phyloP scores from a whole-genome alignment of 2,113 vertebrate genomes.

The Silurus meridionalis region DNA sequence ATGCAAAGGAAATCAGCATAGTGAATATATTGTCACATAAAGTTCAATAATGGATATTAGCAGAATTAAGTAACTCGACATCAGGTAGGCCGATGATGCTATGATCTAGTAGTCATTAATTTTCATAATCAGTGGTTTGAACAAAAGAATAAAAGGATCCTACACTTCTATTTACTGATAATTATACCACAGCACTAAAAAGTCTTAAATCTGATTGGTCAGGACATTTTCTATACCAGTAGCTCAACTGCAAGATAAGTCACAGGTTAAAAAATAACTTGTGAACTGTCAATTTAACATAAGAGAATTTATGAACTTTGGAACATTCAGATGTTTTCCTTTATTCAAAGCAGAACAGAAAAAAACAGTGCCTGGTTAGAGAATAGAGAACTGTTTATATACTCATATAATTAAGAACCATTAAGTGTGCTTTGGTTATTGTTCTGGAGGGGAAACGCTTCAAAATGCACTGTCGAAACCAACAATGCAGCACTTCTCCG shows the following conservation, averaged over 20 bases:
- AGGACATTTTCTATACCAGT: neutral
- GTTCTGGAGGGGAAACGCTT: neutral
- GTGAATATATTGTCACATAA: neutral
- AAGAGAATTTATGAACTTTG: neutral
- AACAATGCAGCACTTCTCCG: neutral
- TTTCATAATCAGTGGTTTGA: neutral
- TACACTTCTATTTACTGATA: neutral
- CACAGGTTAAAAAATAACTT: neutral
- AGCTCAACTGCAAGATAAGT: neutral
- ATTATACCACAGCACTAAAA: neutral
- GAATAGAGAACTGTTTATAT: neutral
- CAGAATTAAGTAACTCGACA: constrained; percentile 12
- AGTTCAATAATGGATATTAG: neutral
- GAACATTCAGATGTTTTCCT: neutral
- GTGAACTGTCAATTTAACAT: neutral
- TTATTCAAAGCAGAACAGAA: neutral
- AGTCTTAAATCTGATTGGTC: neutral
- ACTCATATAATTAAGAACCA: neutral
- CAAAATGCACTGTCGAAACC: neutral
- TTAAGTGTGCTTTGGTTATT: neutral
- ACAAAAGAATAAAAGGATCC: neutral
- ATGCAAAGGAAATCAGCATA: neutral
- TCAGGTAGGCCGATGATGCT: neutral
- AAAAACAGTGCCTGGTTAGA: neutral
- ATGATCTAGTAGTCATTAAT: neutral